phyloP scores from a whole-genome alignment of 2,113 vertebrate species.

The Dasyurus viverrinus region DNA sequence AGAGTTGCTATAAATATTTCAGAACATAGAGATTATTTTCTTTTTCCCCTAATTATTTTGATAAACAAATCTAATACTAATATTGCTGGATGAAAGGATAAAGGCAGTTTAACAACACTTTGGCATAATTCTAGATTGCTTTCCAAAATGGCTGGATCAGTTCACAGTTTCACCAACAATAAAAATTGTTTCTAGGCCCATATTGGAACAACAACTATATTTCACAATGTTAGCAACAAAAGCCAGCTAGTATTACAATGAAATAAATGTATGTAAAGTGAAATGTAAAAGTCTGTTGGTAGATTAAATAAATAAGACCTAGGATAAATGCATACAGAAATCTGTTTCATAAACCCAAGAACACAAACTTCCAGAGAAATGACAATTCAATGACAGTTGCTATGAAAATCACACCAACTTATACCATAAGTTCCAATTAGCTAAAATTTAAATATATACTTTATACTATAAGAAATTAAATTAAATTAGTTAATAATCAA shows the following conservation, averaged over 20 bases:
- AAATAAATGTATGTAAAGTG: background rate
- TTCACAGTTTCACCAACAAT: background rate
- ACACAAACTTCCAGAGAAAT: background rate
- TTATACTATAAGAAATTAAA: background rate
- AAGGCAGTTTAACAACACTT: too few species aligned
- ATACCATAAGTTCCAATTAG: background rate
- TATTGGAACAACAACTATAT: background rate
- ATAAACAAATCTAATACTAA: too few species aligned
- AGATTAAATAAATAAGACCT: background rate
- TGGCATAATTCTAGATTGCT: too few species aligned
- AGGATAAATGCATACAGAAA: background rate
- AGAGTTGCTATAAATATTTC: too few species aligned
- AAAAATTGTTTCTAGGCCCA: background rate
- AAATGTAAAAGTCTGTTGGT: background rate
- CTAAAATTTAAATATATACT: background rate
- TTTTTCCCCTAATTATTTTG: too few species aligned
- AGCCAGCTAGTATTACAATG: background rate
- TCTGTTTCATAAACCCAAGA: background rate
- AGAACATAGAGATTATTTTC: too few species aligned
- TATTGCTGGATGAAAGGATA: too few species aligned
- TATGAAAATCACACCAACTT: background rate
- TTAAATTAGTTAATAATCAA: background rate
- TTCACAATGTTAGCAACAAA: background rate
- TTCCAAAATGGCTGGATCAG: too few species aligned
- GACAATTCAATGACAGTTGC: background rate